Evolutionary conservation across 2,888 invertebrate species (phyloP), one percentile per base, ranked within the genome.

Genomic region (Drosophila kokeensis): DNA sequence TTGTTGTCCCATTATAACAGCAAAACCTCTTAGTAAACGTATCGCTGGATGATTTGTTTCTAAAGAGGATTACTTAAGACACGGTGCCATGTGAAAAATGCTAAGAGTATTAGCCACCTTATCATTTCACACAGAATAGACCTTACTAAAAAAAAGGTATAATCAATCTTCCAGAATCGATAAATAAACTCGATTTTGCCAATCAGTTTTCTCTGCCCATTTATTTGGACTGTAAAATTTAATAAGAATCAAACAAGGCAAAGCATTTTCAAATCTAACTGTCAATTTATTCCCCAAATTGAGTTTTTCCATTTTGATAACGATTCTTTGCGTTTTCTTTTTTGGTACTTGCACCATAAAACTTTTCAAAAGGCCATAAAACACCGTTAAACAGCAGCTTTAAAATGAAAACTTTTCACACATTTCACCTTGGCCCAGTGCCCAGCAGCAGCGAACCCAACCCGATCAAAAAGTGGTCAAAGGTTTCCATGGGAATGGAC

Each of bases 1-100:
- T 73, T 68, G 65, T 81, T 81, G 78, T 81, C 65, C 69, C 53
- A 69, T 69, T 72, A 54, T 32, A 38, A 38, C 53, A 59, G 18
- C 45, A 45, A 52, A 36, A 55, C 40, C 50, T 55, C 54, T 60
- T 32, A 48, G 49, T 27, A 40, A 55, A 21, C 59, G 50, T 29
- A 62, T 66, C 61, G 69, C 27, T 59, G 40, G 45, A 55, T 48
- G 18, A 30, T 65, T 50, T 40, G 8, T 27, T 2, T 29, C 58
- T 8, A 50, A 48, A 40, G 45, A 32, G 50, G 36, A 45, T 67
- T 45, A 48, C n/a, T 27, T 5, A 15, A n/a, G 48, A 29, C 11
- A 32, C 13, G 30, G 5, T 18, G 55, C 11, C 21, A 52, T 36
- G 4, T 29, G n/a, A 30, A 8, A 40, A 48, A 29, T 38, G 18